Conservation (phyloP, 23 tunicate species). For the Corella eumyota region DNA sequence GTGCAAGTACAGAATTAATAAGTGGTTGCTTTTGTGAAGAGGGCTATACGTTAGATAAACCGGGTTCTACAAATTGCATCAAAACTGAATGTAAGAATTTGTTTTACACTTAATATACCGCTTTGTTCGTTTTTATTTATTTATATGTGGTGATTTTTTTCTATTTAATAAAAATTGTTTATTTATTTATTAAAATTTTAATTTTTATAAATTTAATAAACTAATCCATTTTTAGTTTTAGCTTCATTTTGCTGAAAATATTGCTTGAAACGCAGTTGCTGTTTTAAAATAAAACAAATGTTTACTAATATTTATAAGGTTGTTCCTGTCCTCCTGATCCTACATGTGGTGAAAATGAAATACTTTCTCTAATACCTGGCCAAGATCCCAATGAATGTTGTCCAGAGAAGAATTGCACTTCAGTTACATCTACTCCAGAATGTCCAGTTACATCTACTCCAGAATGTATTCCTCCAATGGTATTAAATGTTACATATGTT, state of each 20-base stretch:
- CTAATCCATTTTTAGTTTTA: too few species aligned
- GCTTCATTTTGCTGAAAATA: too few species aligned
- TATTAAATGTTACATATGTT: neutral
- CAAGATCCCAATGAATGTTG: neutral
- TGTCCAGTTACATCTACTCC: neutral
- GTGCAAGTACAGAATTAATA: neutral
- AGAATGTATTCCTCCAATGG: neutral
- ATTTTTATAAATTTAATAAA: too few species aligned
- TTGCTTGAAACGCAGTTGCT: too few species aligned
- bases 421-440: neutral
- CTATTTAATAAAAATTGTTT: too few species aligned
- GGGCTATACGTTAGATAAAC: neutral
- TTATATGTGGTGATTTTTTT: too few species aligned
- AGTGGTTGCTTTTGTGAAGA: slow-evolving; percentile 13
- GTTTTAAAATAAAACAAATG: too few species aligned
- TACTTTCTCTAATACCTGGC: neutral
- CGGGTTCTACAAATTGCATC: slow-evolving; percentile 1
- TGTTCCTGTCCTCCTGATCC: slow-evolving; percentile 1
- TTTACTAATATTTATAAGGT: too few species aligned
- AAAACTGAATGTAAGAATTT: slow-evolving; percentile 3
- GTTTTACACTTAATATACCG: too few species aligned
- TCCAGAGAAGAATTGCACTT: neutral
- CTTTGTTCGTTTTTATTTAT: too few species aligned
- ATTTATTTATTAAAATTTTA: too few species aligned
- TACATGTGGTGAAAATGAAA: neutral